A percentile compares a stretch with the other conserved stretches of the same genome.
Evolutionary conservation across 2,797 vertebrate species (phyloP).

Genomic region (Lateolabrax maculatus): DNA sequence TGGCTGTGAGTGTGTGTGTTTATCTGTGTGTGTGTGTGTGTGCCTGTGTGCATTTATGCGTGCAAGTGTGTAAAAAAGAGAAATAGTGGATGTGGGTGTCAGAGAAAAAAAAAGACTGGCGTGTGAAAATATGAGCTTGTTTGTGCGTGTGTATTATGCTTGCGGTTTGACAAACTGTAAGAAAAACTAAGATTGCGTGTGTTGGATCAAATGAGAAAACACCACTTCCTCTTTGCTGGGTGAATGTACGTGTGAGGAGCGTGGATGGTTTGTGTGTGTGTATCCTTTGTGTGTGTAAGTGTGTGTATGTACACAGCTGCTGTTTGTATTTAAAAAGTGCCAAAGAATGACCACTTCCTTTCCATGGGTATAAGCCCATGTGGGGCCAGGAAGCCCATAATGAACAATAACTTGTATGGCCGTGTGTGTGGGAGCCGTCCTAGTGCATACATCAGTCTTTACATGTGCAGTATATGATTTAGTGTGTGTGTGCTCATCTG

Average conservation of each 20-base stretch:
- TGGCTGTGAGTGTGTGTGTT: conserved; percentile 38
- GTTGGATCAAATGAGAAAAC: conserved; percentile 74
- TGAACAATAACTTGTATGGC: conserved; percentile 62
- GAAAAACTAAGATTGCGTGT: conserved; percentile 74
- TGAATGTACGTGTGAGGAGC: conserved; percentile 71
- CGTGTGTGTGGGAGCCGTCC: conserved; percentile 15
- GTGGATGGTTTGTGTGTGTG: conserved; percentile 54
- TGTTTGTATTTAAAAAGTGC: conserved; percentile 65
- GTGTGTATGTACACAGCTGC: conserved; percentile 71
- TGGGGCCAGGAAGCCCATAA: conserved; percentile 67
- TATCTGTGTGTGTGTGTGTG: conserved; percentile 37
- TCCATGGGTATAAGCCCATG: conserved; percentile 43
- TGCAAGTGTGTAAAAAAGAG: conserved; percentile 58
- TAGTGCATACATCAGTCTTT: conserved; percentile 3
- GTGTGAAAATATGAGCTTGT: conserved; percentile 66
- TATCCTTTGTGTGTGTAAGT: conserved; percentile 51
- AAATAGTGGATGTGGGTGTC: conserved; percentile 58
- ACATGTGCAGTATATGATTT: neutral
- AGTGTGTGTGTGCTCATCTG: conserved; percentile 15
- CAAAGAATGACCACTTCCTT: conserved; percentile 75
- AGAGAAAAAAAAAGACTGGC: conserved; percentile 44
- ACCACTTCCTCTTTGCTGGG: conserved; percentile 78
- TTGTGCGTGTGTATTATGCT: conserved; percentile 56
- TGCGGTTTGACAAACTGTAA: conserved; percentile 65
- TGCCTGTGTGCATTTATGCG: conserved; percentile 35